Conservation (phyloP, 2,797 vertebrate species). For the Scolopax rusticola region DNA sequence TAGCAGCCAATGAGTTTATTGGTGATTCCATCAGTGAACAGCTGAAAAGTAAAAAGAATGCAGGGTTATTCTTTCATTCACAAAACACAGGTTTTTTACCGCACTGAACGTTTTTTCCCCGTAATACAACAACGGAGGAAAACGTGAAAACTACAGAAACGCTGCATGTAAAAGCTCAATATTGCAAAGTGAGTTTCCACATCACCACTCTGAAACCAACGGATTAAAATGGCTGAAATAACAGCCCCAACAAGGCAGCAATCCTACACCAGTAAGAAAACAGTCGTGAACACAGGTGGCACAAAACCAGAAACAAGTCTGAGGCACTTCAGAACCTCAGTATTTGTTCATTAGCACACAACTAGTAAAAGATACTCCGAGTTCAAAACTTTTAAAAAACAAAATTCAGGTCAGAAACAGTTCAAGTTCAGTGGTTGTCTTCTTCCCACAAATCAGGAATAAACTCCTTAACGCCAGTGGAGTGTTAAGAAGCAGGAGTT, state of each 20-base stretch:
- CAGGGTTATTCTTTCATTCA: background rate
- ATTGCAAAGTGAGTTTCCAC: background rate
- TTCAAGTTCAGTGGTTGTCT: background rate
- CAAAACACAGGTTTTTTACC: background rate
- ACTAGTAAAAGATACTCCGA: background rate
- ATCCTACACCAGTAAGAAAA: background rate
- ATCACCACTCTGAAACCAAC: background rate
- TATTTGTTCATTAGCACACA: background rate
- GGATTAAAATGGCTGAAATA: background rate
- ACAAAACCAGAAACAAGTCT: background rate
- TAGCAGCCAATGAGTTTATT: constrained; percentile 98
- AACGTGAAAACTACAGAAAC: background rate
- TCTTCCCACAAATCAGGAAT: background rate
- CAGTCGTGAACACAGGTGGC: background rate
- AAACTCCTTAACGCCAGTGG: too few species aligned
- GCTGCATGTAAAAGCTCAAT: background rate
- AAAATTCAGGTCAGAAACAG: background rate
- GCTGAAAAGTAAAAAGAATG: constrained; percentile 74
- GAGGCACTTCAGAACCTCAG: background rate
- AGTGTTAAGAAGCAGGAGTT: too few species aligned
- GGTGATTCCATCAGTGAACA: constrained; percentile 97
- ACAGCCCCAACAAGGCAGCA: background rate
- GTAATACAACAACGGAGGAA: background rate
- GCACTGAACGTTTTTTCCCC: background rate
- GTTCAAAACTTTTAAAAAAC: background rate